These are phyloP conservation scores for Mycteria americana DNA, from an alignment of 2,797 vertebrate species.

Conservation along the genomic window DNA sequence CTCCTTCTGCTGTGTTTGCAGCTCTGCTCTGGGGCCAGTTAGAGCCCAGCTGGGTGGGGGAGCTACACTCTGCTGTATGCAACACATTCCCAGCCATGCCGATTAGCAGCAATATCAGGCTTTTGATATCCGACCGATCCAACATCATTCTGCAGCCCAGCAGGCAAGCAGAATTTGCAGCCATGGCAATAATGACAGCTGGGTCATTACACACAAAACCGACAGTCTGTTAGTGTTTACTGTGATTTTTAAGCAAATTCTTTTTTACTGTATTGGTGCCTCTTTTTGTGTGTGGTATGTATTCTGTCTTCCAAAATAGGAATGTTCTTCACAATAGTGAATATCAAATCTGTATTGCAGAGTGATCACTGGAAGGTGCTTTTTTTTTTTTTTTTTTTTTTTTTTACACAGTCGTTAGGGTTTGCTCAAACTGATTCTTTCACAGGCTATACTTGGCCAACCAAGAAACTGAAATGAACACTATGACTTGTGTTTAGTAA, in stretches of 20 bases:
- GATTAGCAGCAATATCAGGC: background rate
- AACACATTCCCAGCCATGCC: accelerated
- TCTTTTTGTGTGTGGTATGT: background rate
- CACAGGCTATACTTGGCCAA: background rate
- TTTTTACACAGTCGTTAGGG: background rate
- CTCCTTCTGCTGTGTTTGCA: accelerated
- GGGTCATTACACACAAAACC: background rate
- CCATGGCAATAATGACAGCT: background rate
- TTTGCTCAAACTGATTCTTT: background rate
- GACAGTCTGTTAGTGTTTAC: background rate
- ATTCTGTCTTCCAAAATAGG: background rate
- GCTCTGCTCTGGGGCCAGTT: background rate
- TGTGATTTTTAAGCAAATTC: slow-evolving; percentile 2
- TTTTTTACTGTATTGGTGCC: background rate
- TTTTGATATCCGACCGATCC: accelerated
- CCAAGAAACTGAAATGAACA: background rate
- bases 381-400: background rate
- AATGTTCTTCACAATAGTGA: background rate
- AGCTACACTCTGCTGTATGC: accelerated
- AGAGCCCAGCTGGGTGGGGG: background rate
- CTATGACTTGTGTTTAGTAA: background rate
- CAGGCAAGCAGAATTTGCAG: background rate
- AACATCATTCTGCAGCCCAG: background rate
- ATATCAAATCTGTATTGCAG: background rate
- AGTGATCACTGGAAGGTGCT: background rate